Conservation (phyloP, 2,113 vertebrate genomes). For the Rhinichthys klamathensis region DNA sequence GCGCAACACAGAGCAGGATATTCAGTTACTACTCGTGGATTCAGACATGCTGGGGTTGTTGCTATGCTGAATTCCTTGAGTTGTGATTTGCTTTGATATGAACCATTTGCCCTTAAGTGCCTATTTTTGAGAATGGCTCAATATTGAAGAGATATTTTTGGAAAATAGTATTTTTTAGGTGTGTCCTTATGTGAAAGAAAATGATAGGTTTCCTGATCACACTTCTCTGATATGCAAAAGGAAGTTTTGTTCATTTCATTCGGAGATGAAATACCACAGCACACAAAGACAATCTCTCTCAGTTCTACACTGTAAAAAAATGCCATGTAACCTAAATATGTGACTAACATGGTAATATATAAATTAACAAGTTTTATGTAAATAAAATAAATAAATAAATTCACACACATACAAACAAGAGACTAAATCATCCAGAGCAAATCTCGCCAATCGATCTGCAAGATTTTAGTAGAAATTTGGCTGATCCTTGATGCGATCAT, state of each 20-base stretch:
- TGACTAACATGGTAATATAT: not conserved
- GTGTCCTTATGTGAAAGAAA: constrained; percentile 15
- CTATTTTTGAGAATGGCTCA: constrained; percentile 38
- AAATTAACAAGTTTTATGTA: not conserved
- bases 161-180: constrained; percentile 21
- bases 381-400: no score
- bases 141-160: constrained; percentile 41
- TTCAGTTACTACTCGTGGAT: constrained; percentile 32
- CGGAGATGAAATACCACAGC: not conserved
- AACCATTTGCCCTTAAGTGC: constrained; percentile 8
- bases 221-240: not conserved
- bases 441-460: no score
- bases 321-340: not conserved
- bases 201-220: not conserved
- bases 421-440: no score
- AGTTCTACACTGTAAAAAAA: not conserved
- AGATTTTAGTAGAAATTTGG: no score
- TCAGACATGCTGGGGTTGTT: constrained; percentile 26
- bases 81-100: constrained; percentile 28
- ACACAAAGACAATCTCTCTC: not conserved
- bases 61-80: constrained; percentile 23
- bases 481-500: no score
- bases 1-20: constrained; percentile 37
- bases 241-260: not conserved
- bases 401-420: no score